A percentile compares a stretch with the other conserved stretches of the same genome.
phyloP scores from a whole-genome alignment of 92 coral and sea anemone genomes.

The Porites cylindrica region DNA sequence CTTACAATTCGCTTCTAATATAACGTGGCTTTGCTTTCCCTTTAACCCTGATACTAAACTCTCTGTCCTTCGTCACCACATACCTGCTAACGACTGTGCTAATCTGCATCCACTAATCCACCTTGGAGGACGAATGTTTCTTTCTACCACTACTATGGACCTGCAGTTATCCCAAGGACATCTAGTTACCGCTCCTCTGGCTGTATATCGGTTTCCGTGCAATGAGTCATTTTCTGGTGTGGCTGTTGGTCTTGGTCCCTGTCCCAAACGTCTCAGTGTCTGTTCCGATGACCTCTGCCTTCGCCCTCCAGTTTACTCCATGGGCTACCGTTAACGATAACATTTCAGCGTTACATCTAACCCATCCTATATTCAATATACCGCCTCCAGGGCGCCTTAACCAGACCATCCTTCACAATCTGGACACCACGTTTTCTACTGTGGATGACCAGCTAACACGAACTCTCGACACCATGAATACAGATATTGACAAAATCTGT shows the following conservation, averaged over 20 bases:
- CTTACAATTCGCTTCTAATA: constrained; percentile 36
- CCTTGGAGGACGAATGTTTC: constrained; percentile 54
- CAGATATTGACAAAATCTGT: constrained; percentile 22
- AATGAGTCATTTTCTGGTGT: constrained; percentile 48
- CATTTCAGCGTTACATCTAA: neutral
- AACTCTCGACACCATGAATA: neutral
- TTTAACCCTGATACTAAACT: constrained; percentile 51
- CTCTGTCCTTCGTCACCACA: constrained; percentile 47
- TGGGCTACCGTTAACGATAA: constrained; percentile 28
- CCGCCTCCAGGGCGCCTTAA: constrained; percentile 29
- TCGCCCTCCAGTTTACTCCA: constrained; percentile 31
- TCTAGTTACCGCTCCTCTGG: constrained; percentile 29
- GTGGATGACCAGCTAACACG: constrained; percentile 38
- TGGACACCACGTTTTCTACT: constrained; percentile 28
- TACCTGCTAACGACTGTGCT: constrained; percentile 30
- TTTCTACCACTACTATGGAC: constrained; percentile 32
- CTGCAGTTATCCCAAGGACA: constrained; percentile 37
- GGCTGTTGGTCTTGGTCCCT: constrained; percentile 39
- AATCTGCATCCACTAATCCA: constrained; percentile 53
- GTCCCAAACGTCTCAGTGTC: constrained; percentile 46
- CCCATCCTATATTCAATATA: neutral
- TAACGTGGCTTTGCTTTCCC: constrained; percentile 63
- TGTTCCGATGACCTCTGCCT: constrained; percentile 38
- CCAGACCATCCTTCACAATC: constrained; percentile 20
- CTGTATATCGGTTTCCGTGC: constrained; percentile 61